Evolutionary conservation across 2,888 invertebrate species (phyloP).

Genomic region (Agrotis puta): DNA sequence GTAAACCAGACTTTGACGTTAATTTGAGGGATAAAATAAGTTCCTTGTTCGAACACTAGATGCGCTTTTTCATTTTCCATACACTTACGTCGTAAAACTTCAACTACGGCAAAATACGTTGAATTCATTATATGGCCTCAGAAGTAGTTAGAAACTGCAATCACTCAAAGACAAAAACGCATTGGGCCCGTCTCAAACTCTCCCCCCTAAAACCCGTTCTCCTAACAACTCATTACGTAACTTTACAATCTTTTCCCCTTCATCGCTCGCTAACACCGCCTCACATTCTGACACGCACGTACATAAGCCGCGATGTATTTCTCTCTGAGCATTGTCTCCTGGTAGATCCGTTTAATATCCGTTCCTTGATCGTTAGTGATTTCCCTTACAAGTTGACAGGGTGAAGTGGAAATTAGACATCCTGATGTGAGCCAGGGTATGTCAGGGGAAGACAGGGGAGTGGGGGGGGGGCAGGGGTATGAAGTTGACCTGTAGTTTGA

Average conservation of each 20-base stretch:
- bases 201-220: slow-evolving; percentile 5
- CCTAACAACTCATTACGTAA: slow-evolving; percentile 43
- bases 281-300: slow-evolving; percentile 52
- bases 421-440: slow-evolving; percentile 44
- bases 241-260: slow-evolving; percentile 46
- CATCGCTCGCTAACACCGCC: slow-evolving; percentile 48
- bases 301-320: slow-evolving; percentile 61
- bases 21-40: too few species aligned
- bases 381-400: slow-evolving; percentile 69
- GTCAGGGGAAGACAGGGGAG: neutral
- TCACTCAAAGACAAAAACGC: slow-evolving; percentile 24
- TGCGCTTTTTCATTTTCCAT: too few species aligned
- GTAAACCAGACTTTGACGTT: too few species aligned
- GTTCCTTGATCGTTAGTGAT: slow-evolving; percentile 70
- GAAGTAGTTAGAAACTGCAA: slow-evolving; percentile 2
- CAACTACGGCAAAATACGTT: too few species aligned
- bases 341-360: slow-evolving; percentile 71
- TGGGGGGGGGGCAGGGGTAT: neutral
- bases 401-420: slow-evolving; percentile 70
- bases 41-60: too few species aligned
- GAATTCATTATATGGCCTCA: too few species aligned
- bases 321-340: slow-evolving; percentile 43
- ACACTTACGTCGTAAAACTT: too few species aligned
- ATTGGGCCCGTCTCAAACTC: slow-evolving; percentile 16
- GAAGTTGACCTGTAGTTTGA: slow-evolving; percentile 21